Percentiles rank a stretch among this genome's conserved stretches.
Evolutionary conservation across 2,113 vertebrate species (phyloP).

Genomic region (Gorsachius goisagi): DNA sequence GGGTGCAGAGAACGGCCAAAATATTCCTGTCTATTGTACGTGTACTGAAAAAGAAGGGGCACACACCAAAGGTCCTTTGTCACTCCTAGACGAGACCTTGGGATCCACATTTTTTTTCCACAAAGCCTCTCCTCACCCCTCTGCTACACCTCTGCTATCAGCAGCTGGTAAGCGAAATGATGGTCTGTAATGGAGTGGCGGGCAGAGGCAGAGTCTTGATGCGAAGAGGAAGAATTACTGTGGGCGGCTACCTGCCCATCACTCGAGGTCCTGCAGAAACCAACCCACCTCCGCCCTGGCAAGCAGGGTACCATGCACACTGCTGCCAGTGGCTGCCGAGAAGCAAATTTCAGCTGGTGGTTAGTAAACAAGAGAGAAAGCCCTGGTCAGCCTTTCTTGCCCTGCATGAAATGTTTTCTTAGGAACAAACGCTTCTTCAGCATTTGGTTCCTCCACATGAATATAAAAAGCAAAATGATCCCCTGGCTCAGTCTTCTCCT

Average conservation of each 20-base stretch:
- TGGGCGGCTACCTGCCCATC: accelerated
- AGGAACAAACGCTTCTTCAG: background rate
- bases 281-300: background rate
- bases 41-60: background rate
- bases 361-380: background rate
- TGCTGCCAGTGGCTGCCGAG: background rate
- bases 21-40: accelerated
- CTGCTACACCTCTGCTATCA: background rate
- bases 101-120: background rate
- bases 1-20: background rate
- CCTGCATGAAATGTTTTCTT: background rate
- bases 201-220: background rate
- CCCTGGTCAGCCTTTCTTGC: background rate
- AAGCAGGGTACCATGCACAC: background rate
- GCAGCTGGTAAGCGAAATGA: accelerated
- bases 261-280: background rate
- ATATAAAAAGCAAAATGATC: background rate
- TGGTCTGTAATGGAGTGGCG: accelerated
- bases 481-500: background rate
- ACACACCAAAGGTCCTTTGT: background rate
- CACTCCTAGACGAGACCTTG: background rate
- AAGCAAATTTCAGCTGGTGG: background rate
- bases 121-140: background rate
- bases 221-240: accelerated
- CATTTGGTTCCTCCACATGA: background rate